Conservation (phyloP, 2,797 vertebrate species). For the Sarcophilus harrisii region DNA sequence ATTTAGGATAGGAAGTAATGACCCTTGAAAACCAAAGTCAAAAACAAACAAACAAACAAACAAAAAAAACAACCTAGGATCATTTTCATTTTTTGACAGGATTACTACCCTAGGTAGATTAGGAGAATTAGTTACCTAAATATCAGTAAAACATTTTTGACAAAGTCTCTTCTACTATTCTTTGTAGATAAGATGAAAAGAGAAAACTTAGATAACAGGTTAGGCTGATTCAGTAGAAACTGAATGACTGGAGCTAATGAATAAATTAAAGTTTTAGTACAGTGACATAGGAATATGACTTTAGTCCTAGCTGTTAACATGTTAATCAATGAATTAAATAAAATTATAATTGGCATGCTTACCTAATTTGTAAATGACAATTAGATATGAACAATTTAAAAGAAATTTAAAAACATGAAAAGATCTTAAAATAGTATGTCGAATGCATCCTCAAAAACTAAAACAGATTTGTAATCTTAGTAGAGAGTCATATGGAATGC, state of each 20-base stretch:
- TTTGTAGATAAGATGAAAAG: not conserved
- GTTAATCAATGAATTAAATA: not conserved
- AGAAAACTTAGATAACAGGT: not conserved
- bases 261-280: not conserved
- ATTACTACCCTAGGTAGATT: not conserved
- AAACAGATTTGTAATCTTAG: not conserved
- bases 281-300: not conserved
- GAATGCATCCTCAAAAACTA: not conserved
- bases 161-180: not conserved
- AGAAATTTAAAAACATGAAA: not conserved
- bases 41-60: not conserved
- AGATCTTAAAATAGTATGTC: not conserved
- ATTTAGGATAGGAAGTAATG: not conserved
- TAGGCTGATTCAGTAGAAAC: not conserved
- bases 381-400: not conserved
- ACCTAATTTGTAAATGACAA: not conserved
- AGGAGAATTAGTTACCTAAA: not conserved
- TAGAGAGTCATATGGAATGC: not conserved
- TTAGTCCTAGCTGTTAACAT: not conserved
- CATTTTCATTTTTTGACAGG: not conserved
- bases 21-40: not conserved
- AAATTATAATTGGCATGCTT: not conserved
- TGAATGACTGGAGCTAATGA: not conserved
- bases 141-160: not conserved
- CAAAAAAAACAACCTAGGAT: not conserved